Base-by-base conservation (phyloP, 2,113 vertebrate species). In the Rhinoderma darwinii region DNA sequence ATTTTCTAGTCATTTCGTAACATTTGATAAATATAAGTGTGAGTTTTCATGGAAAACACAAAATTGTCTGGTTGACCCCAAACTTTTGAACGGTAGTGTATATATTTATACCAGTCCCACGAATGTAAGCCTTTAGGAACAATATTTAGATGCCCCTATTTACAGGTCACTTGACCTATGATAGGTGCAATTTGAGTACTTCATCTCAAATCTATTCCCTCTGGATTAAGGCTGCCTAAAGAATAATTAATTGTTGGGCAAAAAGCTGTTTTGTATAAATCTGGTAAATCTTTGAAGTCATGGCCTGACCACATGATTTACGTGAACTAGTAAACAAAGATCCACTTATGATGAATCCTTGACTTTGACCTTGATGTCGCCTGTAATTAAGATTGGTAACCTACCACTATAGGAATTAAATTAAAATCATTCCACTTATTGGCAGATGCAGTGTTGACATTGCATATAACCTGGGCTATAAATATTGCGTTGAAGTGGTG, bases 341-440 rank as follows among this genome's bases (percentile, higher is more conserved):
- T 50, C 4, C 47, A 78, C 63, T 83, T 68, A 72, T 83, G 43
- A 83, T 66, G 39, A 70, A 70, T 72, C 81, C 66, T 35, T 44
- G 81, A 72, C 27, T 84, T 51, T 86, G 61, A 73, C 85, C 85
- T 86, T 86, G 85, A 86, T 41, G 32, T 30, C 39, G 51, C 39
- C 74, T 54, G 39, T 86, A 79, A 70, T 66, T 86, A 37, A 80
- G 61, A 86, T 80, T 72, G 44, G 61, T 72, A 30, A 76, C 30
- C 32, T 56, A 54, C 51, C 79, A 39, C 32, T 56, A 15, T 68
- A 39, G 30, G 44, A 35, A 3, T 54, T 35, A 80, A 86, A 72
- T 86, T 79, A 80, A 80, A 77, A 54, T 56, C 61, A 54, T 86
- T 86, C 44, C 37, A 35, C 12, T 80, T 70, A 80, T 86, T 39